A percentile compares a stretch with the other conserved stretches of the same genome.
Conservation (phyloP, 2,888 invertebrate genomes). For the Drosophila setosimentum region DNA sequence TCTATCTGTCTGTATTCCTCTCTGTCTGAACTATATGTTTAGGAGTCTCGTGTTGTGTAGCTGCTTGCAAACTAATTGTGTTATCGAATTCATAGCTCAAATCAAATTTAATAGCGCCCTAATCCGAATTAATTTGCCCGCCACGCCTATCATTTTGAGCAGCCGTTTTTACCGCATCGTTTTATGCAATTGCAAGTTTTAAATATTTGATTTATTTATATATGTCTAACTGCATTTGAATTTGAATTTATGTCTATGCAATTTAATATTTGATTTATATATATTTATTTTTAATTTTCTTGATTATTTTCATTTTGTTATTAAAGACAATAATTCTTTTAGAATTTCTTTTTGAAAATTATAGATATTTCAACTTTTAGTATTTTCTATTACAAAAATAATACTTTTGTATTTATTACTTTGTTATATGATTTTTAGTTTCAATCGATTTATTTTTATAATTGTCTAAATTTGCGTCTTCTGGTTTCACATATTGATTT, state of each 20-base stretch:
- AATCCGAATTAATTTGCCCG: conserved; percentile 24
- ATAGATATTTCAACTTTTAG: not conserved
- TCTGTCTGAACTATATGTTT: conserved; percentile 11
- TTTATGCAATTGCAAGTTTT: conserved; percentile 42
- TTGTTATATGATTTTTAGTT: not conserved
- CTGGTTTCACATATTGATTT: not conserved
- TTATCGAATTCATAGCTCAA: conserved; percentile 15
- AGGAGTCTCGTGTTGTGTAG: conserved; percentile 69
- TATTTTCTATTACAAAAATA: not conserved
- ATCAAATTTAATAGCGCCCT: conserved; percentile 12
- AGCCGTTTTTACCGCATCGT: conserved; percentile 42
- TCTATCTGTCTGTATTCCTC: conserved; percentile 1
- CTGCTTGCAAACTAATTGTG: conserved; percentile 55
- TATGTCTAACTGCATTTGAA: conserved; percentile 80
- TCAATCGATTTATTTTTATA: not conserved
- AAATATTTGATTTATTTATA: conserved; percentile 45
- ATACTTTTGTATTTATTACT: not conserved
- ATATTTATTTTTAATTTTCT: conserved; percentile 28
- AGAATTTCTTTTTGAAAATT: not conserved
- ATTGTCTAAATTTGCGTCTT: not conserved
- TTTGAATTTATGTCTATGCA: conserved; percentile 63
- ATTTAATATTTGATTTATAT: conserved; percentile 51
- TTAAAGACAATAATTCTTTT: not conserved
- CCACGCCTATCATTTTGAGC: conserved; percentile 50
- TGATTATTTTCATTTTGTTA: not conserved